Evolutionary conservation across 2,113 vertebrate genomes (phyloP).

Genomic region (Pomatostomus ruficeps): DNA sequence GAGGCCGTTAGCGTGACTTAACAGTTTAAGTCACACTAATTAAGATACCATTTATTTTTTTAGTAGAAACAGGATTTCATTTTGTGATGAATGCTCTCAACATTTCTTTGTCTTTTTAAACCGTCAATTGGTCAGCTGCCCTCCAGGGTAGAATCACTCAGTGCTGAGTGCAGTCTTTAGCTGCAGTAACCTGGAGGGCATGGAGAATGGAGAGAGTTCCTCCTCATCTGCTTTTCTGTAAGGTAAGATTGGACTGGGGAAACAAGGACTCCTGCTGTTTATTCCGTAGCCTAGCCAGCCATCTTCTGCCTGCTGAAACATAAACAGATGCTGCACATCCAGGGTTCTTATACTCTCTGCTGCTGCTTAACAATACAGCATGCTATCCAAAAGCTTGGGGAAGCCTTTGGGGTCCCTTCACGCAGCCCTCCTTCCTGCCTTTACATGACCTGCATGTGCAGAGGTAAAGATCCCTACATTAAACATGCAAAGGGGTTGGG

Average conservation of each 20-base stretch:
- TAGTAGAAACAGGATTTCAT: neutral
- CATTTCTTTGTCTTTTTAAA: neutral
- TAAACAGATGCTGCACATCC: neutral
- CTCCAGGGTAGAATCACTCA: neutral
- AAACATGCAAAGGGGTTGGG: neutral
- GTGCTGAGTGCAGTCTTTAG: neutral
- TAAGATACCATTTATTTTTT: neutral
- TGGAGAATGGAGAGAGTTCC: neutral
- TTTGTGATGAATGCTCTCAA: neutral
- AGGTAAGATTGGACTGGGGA: neutral
- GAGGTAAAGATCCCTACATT: neutral
- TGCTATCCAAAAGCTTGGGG: neutral
- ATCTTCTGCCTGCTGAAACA: neutral
- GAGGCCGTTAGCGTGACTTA: neutral
- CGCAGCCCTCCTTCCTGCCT: neutral
- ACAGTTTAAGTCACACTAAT: neutral
- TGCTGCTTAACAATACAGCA: neutral
- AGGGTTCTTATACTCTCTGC: neutral
- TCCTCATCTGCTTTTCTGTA: neutral
- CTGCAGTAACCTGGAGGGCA: neutral
- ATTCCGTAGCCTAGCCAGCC: neutral
- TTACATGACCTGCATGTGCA: neutral
- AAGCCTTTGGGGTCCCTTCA: neutral
- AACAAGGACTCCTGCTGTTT: neutral
- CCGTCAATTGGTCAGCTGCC: neutral